These are phyloP conservation scores for Typhlichthys subterraneus DNA, from an alignment of 2,797 vertebrate species.

Conservation along the genomic window DNA sequence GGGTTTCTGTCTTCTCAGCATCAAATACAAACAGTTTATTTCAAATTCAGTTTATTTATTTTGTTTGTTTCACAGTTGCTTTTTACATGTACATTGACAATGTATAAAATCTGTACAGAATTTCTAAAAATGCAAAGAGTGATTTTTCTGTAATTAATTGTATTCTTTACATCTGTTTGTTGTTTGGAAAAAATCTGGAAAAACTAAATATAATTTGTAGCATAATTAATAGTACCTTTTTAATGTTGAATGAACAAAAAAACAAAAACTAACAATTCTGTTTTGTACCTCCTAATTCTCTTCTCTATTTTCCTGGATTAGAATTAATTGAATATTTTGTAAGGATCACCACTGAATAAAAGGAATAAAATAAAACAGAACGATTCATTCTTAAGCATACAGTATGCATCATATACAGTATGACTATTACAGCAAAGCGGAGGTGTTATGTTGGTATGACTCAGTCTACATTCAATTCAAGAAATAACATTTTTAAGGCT, in stretches of 20 bases:
- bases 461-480: too few relatives aligned
- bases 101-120: slow-evolving; percentile 64
- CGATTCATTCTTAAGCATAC: too few relatives aligned
- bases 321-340: slow-evolving; percentile 47
- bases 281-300: slow-evolving; percentile 65
- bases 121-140: slow-evolving; percentile 40
- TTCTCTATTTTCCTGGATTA: slow-evolving; percentile 55
- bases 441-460: too few relatives aligned
- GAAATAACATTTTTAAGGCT: too few relatives aligned
- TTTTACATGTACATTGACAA: slow-evolving; percentile 26
- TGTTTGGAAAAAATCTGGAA: slow-evolving; percentile 41
- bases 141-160: slow-evolving; percentile 39
- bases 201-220: slow-evolving; percentile 61
- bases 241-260: slow-evolving; percentile 69
- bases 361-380: slow-evolving; percentile 25
- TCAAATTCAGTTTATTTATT: slow-evolving; percentile 60
- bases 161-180: slow-evolving; percentile 64
- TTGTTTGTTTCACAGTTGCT: slow-evolving; percentile 44
- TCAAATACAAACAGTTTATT: slow-evolving; percentile 19
- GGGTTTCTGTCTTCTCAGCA: slow-evolving; percentile 8
- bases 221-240: slow-evolving; percentile 56
- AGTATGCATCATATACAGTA: too few relatives aligned
- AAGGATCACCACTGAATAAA: slow-evolving; percentile 60
- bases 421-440: too few relatives aligned
- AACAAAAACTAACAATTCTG: slow-evolving; percentile 16